Conservation (phyloP, 2,888 invertebrate genomes). For the Nowickia ferox region DNA sequence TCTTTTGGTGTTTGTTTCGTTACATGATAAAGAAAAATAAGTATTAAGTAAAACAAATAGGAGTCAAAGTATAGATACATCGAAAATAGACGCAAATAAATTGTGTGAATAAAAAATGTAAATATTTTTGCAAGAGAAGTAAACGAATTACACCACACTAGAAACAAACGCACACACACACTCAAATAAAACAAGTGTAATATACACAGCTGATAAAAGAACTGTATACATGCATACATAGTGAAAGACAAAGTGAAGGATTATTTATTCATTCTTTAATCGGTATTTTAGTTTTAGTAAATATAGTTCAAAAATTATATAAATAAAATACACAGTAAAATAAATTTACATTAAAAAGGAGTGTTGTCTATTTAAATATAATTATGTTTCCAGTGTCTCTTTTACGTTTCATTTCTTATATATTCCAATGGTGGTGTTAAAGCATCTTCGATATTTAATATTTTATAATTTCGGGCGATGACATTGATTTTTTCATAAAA, state of each 20-base stretch:
- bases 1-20: conserved; percentile 33
- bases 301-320: conserved; percentile 19
- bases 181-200: conserved; percentile 19
- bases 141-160: conserved; percentile 18
- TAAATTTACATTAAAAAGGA: conserved; percentile 29
- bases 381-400: not conserved
- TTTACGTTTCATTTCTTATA: conserved; percentile 4
- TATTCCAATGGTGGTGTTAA: conserved; percentile 15
- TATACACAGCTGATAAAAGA: not conserved
- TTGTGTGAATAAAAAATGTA: conserved; percentile 44
- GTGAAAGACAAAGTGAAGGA: conserved; percentile 30
- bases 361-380: conserved; percentile 19
- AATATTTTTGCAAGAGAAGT: conserved; percentile 13
- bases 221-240: conserved; percentile 19
- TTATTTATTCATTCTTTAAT: conserved; percentile 32
- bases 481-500: conserved; percentile 62
- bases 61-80: conserved; percentile 21
- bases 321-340: conserved; percentile 38
- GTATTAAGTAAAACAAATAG: conserved; percentile 8
- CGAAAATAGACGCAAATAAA: conserved; percentile 22
- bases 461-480: conserved; percentile 31
- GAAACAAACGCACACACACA: not conserved
- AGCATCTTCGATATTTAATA: conserved; percentile 9
- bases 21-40: conserved; percentile 45
- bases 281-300: not conserved